phyloP scores from a whole-genome alignment of 2,888 invertebrate species.

The Sarcophaga carnaria region DNA sequence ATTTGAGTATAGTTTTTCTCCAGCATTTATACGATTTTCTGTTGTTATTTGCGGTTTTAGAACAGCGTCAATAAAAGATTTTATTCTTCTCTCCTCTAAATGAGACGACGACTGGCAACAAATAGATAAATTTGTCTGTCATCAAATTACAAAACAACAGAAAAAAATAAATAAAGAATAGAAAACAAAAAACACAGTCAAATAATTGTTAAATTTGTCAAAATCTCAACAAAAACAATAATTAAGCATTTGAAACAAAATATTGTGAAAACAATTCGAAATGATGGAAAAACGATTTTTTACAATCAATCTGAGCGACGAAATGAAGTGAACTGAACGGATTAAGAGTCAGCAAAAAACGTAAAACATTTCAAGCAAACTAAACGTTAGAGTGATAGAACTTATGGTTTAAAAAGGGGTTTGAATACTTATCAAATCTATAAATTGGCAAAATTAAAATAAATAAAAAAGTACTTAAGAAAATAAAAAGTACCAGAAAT shows the following conservation, averaged over 20 bases:
- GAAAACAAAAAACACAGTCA: not conserved
- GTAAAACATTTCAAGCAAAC: no score
- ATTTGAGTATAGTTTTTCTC: not conserved
- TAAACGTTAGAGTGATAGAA: no score
- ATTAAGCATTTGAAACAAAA: not conserved
- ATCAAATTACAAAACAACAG: not conserved
- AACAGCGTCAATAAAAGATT: constrained; percentile 17
- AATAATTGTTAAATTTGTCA: constrained; percentile 15
- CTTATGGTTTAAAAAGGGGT: no score
- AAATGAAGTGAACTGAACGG: no score
- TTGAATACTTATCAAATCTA: no score
- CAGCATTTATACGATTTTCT: constrained; percentile 1
- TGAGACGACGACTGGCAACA: constrained; percentile 2
- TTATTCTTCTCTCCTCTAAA: not conserved
- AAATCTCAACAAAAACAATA: not conserved
- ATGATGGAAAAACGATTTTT: no score
- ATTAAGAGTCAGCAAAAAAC: no score
- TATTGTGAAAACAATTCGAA: not conserved
- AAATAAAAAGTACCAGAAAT: no score
- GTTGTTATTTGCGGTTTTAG: constrained; percentile 10
- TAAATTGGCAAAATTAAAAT: no score
- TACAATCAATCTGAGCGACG: no score
- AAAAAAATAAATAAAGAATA: not conserved
- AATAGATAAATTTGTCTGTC: constrained; percentile 5
- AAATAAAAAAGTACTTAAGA: no score